Percentiles rank a stretch among this genome's conserved stretches.
Conservation (phyloP, 1,140 invertebrate genomes). For the Papilio machaon region DNA sequence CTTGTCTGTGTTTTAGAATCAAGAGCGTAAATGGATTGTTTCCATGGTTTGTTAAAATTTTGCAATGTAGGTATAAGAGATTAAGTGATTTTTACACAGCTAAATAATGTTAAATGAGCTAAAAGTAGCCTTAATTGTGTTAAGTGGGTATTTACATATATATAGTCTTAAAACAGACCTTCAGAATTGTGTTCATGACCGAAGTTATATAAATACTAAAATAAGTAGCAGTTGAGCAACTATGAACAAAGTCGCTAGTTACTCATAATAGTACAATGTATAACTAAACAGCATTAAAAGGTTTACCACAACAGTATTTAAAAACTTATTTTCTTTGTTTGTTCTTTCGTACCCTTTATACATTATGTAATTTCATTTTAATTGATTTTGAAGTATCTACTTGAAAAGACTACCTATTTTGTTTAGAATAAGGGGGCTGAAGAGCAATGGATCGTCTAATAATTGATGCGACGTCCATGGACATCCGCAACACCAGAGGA, state of each 20-base stretch:
- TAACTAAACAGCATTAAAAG: background rate
- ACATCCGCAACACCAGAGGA: too few species aligned
- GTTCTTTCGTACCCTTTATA: background rate
- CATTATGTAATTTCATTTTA: background rate
- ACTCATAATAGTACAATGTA: background rate
- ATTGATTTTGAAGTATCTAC: background rate
- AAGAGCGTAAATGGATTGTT: background rate
- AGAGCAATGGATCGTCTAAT: too few species aligned
- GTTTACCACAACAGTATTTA: background rate
- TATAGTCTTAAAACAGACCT: constrained; percentile 3
- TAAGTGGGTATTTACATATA: constrained; percentile 24
- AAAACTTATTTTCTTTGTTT: background rate
- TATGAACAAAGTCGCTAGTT: background rate
- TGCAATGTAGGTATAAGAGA: background rate
- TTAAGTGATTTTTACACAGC: background rate
- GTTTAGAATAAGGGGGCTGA: too few species aligned
- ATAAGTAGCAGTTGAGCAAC: background rate
- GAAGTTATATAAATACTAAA: background rate
- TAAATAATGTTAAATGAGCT: background rate
- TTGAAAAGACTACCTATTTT: too few species aligned
- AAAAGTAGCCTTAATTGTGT: background rate
- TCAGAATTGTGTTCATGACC: background rate
- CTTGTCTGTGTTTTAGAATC: background rate
- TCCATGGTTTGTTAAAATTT: background rate
- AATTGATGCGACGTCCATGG: too few species aligned